Evolutionary conservation across 2,888 invertebrate genomes (phyloP), one percentile per base, ranked within the genome.

Genomic region (Lepeophtheirus nordmannii): DNA sequence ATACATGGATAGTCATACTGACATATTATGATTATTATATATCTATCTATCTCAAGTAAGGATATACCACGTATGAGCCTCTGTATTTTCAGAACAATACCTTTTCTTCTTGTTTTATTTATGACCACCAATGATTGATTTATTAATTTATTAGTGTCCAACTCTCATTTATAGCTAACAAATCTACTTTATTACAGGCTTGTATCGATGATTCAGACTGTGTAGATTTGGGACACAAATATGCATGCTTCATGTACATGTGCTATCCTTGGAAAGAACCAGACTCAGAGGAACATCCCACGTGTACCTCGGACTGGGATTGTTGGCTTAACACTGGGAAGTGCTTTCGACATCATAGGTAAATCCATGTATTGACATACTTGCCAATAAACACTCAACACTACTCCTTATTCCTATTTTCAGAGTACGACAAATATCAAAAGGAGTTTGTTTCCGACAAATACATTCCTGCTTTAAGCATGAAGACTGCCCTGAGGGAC

Each of bases 261-360:
- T 46, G 53, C 17, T 46, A 46, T 46, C 53, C 53, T 46, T 46
- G 53, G 53, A 46, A 46, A 8, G 53, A 46, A 14, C 53, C 53
- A 46, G 53, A 46, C 53, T 46, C 53, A n/a, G 53, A 46, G 53
- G 53, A 46, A 17, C 53, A 46, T 46, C 53, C 53, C 14, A 17
- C 17, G 5, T 46, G 53, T 46, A 46, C 53, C 17, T 46, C 53
- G 53, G 53, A 46, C 8, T 46, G 53, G 53, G 53, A 46, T 8
- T 46, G 53, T 17, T 46, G 53, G 53, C 17, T 46, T 8, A 46
- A 46, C 53, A 46, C 30, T 46, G 53, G 53, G 53, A 46, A 46
- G 53, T 46, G 53, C 53, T 46, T 46, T 17, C 53, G 53, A n/a
- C 53, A 46, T 46, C 53, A 46, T 46, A 46, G 53, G 53, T 46